Conservation (phyloP, 2,888 invertebrate species). For the Anthophora plumipes region DNA sequence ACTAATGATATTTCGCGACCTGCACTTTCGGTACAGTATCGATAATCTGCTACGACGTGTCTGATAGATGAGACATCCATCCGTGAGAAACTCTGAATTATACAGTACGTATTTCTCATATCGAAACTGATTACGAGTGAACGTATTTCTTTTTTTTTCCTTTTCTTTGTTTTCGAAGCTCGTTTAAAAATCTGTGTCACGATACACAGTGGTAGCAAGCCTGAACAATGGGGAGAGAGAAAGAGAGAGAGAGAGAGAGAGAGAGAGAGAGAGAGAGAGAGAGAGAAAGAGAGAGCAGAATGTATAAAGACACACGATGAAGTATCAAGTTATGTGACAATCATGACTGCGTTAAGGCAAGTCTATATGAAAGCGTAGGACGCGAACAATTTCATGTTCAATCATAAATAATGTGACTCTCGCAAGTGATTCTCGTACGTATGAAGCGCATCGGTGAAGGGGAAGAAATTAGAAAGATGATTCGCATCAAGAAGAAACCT, state of each 20-base stretch:
- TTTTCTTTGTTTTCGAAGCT: no score
- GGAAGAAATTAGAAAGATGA: slow-evolving; percentile 51
- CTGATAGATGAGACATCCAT: slow-evolving; percentile 8
- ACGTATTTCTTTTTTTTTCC: no score
- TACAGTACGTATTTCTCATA: not conserved
- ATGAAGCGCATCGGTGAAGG: slow-evolving; percentile 44
- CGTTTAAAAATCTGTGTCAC: not conserved
- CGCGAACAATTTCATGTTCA: slow-evolving; percentile 58
- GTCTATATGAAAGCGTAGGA: slow-evolving; percentile 50
- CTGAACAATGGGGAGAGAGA: not conserved
- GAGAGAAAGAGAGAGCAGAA: slow-evolving; percentile 20
- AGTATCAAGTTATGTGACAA: slow-evolving; percentile 52
- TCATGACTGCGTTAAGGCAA: slow-evolving; percentile 48
- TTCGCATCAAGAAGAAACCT: slow-evolving; percentile 38
- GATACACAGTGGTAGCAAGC: not conserved
- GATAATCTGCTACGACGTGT: slow-evolving; percentile 24
- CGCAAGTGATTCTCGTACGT: slow-evolving; percentile 34
- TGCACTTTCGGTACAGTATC: slow-evolving; percentile 26
- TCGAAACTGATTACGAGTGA: no score
- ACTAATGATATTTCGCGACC: slow-evolving; percentile 71
- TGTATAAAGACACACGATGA: slow-evolving; percentile 35
- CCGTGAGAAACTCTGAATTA: not conserved
- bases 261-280: slow-evolving; percentile 10
- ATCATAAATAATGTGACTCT: slow-evolving; percentile 58
- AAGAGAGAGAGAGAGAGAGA: slow-evolving; percentile 16